Evolutionary conservation across 2,797 vertebrate genomes (phyloP), one percentile per base, ranked within the genome.

Genomic region (Oreochromis mossambicus): DNA sequence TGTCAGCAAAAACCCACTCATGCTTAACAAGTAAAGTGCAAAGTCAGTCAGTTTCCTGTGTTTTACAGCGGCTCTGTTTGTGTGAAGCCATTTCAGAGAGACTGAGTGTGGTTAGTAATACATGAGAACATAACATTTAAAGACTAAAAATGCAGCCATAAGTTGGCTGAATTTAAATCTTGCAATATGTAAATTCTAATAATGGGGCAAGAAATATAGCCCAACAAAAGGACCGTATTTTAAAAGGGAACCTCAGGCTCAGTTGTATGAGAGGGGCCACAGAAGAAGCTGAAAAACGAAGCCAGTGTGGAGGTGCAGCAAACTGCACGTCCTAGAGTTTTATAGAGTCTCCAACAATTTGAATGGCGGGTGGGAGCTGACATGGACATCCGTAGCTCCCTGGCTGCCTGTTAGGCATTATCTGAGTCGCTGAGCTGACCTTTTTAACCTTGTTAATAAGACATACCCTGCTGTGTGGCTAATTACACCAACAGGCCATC

Each of bases 1-100:
- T 83, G 55, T 79, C 11, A 52, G 77, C 8, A 56, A 58, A 79
- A 58, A 79, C 34, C 34, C 68, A 73, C 61, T 29, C 55, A 63
- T 12, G 54, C 21, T 80, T 13, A 63, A 83, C 75, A 66, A 81
- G 80, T 21, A 55, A 84, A 90, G 76, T 82, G 78, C 77, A 83
- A 51, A 79, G 55, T 83, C 80, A 51, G 79, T 55, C 58, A 8
- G 51, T 77, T 56, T 29, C n/a, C 24, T 79, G 70, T 41, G 54
- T 75, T 75, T 80, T 26, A 66, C 76, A 82, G 56, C 36, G 7
- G 70, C 63, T 77, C 61, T 2, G 43, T 78, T 79, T 55, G n/a
- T 76, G 50, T 12, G 48, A 66, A 24, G 38, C 4, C 58, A 73
- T 54, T 70, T 70, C 43, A 77, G 8, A 43, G n/a, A 81, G 41